These are phyloP conservation scores for Drosophila meridionalis DNA, from an alignment of 2,888 invertebrate genomes.

Conservation along the genomic window DNA sequence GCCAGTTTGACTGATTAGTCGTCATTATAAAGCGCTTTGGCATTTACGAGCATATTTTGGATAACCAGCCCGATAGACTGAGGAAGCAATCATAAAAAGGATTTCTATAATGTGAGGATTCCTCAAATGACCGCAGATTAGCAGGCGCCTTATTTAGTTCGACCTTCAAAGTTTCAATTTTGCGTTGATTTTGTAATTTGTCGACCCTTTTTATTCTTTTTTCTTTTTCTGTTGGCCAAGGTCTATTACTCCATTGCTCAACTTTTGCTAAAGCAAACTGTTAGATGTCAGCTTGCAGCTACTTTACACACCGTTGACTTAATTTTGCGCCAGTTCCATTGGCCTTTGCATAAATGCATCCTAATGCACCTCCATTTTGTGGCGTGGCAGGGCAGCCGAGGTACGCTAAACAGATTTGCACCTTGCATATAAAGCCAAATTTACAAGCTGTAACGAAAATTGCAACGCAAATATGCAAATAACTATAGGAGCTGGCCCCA, in stretches of 20 bases:
- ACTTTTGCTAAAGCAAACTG: constrained; percentile 12
- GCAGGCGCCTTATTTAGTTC: constrained; percentile 1
- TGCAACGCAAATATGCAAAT: constrained; percentile 76
- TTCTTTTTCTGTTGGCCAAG: not conserved
- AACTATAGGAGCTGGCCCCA: constrained; percentile 13
- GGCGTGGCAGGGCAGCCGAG: constrained; percentile 3
- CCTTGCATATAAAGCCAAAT: constrained; percentile 71
- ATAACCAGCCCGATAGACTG: constrained; percentile 4
- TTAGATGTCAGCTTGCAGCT: constrained; percentile 35
- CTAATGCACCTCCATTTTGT: constrained; percentile 55
- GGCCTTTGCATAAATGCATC: constrained; percentile 75
- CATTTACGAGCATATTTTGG: constrained; percentile 61
- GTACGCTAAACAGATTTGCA: constrained; percentile 75
- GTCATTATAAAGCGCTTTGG: constrained; percentile 43
- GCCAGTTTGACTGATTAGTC: constrained; percentile 48
- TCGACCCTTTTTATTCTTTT: not conserved
- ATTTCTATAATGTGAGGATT: constrained; percentile 15
- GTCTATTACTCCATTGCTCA: not conserved
- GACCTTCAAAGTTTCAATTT: constrained; percentile 4
- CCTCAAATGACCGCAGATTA: constrained; percentile 19
- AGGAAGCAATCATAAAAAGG: constrained; percentile 9
- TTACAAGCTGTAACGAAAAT: constrained; percentile 74
- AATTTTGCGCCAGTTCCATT: constrained; percentile 52
- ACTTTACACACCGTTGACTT: constrained; percentile 54
- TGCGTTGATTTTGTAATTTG: not conserved